Evolutionary conservation across 2,113 vertebrate species (phyloP).

Genomic region (Corvus cornix): DNA sequence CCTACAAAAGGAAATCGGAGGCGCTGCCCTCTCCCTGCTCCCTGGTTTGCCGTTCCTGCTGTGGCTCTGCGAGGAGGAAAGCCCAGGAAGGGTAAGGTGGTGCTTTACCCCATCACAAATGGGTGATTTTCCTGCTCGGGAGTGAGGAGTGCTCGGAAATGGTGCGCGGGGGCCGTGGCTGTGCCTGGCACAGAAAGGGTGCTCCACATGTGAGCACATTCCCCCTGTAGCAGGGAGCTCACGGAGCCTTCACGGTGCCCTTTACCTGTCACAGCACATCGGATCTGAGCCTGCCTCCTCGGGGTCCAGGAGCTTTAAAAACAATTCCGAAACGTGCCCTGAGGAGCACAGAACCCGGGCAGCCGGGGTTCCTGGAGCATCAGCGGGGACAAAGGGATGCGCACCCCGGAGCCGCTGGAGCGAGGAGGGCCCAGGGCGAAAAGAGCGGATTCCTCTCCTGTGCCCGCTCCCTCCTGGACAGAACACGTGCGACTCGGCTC

Average conservation of each 20-base stretch:
- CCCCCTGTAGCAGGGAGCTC: constrained; percentile 12
- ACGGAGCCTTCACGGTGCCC: neutral
- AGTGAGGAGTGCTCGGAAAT: neutral
- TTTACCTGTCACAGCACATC: constrained; percentile 64
- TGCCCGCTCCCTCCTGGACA: constrained; percentile 27
- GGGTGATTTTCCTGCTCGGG: accelerated
- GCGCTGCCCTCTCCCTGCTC: neutral
- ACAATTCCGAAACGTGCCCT: neutral
- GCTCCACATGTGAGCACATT: neutral
- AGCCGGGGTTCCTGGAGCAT: constrained; percentile 21
- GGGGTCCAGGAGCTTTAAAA: constrained; percentile 26
- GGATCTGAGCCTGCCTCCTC: constrained; percentile 30
- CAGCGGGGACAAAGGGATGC: neutral
- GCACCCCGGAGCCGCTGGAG: neutral
- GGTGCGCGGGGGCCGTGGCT: neutral
- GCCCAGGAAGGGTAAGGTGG: accelerated
- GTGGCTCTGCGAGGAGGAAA: neutral
- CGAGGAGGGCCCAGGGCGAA: neutral
- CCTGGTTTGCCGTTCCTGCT: neutral
- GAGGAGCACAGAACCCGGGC: neutral
- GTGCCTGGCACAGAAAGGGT: constrained; percentile 24
- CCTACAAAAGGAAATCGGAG: accelerated
- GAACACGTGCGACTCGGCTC: constrained; percentile 6
- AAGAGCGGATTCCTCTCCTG: neutral
- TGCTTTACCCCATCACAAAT: accelerated